These are phyloP conservation scores for Neogale vison DNA, from an alignment of 2,113 vertebrate species.

Conservation along the genomic window DNA sequence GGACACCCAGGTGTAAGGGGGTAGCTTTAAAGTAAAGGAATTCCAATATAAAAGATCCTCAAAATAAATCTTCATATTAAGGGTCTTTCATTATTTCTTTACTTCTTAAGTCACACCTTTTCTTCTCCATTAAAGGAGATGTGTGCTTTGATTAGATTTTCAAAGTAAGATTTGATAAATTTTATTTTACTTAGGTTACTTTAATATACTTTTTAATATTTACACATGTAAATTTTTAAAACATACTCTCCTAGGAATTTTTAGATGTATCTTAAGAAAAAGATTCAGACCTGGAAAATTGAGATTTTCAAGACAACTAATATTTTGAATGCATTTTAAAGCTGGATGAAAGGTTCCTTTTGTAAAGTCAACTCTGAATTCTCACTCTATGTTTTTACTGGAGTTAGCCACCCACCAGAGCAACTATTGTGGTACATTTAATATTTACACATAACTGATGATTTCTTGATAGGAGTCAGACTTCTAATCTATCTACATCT, in stretches of 20 bases:
- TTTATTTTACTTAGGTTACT: slow-evolving; percentile 2
- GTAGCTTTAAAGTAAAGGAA: background rate
- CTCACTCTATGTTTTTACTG: background rate
- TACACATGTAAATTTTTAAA: background rate
- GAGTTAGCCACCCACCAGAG: background rate
- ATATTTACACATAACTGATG: background rate
- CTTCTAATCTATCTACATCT: background rate
- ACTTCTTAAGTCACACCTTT: background rate
- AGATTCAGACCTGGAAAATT: background rate
- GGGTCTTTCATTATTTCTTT: background rate
- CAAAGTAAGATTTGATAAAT: background rate
- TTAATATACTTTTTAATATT: background rate
- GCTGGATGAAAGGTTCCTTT: background rate
- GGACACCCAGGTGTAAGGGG: background rate
- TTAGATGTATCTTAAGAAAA: background rate
- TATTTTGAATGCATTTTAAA: background rate
- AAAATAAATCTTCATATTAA: background rate
- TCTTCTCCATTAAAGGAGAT: background rate
- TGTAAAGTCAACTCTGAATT: background rate
- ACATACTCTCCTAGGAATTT: background rate
- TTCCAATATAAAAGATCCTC: background rate
- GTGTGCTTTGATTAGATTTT: background rate
- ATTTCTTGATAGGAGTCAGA: background rate
- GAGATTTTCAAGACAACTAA: slow-evolving; percentile 27
- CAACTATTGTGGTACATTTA: background rate